Conservation (phyloP, 2,113 vertebrate species). For the Harpagus bidentatus region DNA sequence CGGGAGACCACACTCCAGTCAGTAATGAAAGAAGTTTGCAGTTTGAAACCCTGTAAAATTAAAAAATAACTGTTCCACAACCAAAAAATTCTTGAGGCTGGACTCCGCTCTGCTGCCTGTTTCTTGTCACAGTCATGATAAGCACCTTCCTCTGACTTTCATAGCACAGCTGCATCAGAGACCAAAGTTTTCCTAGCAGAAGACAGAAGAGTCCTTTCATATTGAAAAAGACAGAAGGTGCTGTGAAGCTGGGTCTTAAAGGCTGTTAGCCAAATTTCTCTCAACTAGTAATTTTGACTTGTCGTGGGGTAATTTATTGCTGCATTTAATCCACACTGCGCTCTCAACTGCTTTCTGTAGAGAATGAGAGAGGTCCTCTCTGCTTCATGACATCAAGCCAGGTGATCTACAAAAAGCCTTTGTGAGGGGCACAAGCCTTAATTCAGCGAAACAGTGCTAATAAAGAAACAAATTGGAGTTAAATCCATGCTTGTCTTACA, state of each 20-base stretch:
- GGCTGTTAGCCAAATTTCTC: not conserved
- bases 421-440: not conserved
- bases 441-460: not conserved
- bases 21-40: not conserved
- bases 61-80: not conserved
- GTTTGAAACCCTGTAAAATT: not conserved
- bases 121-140: accelerated
- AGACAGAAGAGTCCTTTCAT: not conserved
- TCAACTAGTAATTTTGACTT: not conserved
- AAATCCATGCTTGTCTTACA: not conserved
- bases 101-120: too few species aligned
- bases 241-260: not conserved
- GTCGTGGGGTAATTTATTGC: not conserved
- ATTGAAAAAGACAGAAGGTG: not conserved
- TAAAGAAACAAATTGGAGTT: not conserved
- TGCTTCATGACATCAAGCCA: not conserved
- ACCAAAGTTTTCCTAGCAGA: not conserved
- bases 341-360: not conserved
- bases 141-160: not conserved
- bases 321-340: not conserved
- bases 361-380: not conserved
- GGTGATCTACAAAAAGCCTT: not conserved
- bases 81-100: not conserved
- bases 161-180: not conserved
- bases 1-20: not conserved